Evolutionary conservation across 1,140 invertebrate species (phyloP), one percentile per base, ranked within the genome.

Genomic region (Epicauta chinensis): DNA sequence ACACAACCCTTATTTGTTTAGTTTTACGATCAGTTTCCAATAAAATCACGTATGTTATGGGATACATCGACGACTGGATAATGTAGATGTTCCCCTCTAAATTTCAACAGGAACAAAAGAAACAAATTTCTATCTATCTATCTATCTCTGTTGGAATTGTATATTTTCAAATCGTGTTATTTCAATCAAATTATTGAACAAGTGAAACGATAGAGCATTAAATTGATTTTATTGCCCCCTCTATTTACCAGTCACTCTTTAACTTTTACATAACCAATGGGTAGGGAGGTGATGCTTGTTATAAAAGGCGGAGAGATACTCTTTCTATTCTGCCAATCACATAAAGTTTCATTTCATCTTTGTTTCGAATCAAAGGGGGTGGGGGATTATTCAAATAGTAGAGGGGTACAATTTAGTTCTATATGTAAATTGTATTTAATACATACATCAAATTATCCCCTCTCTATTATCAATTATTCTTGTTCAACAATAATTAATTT

Each of bases 201-300:
- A 53, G 53, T 51, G 45, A 59, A 53, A 40, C 23, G 23, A 23
- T 53, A 53, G 56, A 54, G 56, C 59, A 63, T 63, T 57, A 63
- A 63, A 63, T 63, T 61, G 61, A 63, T 63, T 63, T 63, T 63
- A 63, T 63, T 59, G 56, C 53, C 61, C 61, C 61, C 61, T 55
- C 59, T 57, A 36, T 13, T 45, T 31, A 44, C 42, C 54, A 53
- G 50, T 59, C 59, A 63, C 23, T 23, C 23, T 23, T 23, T 23
- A 7, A n/a, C n/a, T n/a, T 23, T 5, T 23, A 23, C 23, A 23
- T 23, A 23, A 23, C 23, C 23, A 23, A 23, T 63, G 46, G 43
- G 46, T 51, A 49, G 53, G 46, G 53, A 58, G 61, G 54, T 56
- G 51, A 58, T 52, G 41, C 42, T 37, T 17, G 44, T 23, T 29